Conservation (phyloP, 2,888 invertebrate genomes). For the Pterostichus madidus region DNA sequence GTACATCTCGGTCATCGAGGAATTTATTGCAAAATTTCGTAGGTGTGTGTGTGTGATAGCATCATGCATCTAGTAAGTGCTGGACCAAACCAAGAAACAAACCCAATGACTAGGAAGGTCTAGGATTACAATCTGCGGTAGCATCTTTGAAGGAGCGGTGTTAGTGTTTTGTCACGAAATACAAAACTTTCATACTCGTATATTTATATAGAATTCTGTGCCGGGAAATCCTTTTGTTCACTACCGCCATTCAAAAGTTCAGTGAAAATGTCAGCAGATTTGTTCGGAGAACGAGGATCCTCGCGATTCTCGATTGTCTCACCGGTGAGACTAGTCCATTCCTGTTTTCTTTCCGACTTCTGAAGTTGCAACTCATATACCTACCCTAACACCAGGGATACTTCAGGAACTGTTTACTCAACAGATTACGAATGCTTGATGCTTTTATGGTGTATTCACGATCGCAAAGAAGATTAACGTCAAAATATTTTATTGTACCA, state of each 20-base stretch:
- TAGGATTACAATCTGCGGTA: constrained; percentile 34
- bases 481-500: constrained; percentile 4
- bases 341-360: constrained; percentile 21
- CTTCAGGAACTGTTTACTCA: not conserved
- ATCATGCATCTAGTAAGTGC: not conserved
- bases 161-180: constrained; percentile 39
- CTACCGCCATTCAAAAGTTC: constrained; percentile 52
- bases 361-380: not conserved
- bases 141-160: constrained; percentile 32
- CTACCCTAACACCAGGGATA: not conserved
- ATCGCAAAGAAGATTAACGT: not conserved
- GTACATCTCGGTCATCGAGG: not conserved
- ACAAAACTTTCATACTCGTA: constrained; percentile 39
- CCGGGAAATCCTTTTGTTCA: constrained; percentile 58
- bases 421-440: not conserved
- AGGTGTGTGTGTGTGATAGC: not conserved
- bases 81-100: not conserved
- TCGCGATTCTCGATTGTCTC: constrained; percentile 4
- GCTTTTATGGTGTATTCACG: not conserved
- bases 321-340: constrained; percentile 24
- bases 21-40: constrained; percentile 3
- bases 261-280: constrained; percentile 48
- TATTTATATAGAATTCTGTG: constrained; percentile 48
- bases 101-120: not conserved
- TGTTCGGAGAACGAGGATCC: constrained; percentile 44